Base-by-base conservation (phyloP, 2,113 vertebrate genomes). In the Nycticryphes semicollaris region DNA sequence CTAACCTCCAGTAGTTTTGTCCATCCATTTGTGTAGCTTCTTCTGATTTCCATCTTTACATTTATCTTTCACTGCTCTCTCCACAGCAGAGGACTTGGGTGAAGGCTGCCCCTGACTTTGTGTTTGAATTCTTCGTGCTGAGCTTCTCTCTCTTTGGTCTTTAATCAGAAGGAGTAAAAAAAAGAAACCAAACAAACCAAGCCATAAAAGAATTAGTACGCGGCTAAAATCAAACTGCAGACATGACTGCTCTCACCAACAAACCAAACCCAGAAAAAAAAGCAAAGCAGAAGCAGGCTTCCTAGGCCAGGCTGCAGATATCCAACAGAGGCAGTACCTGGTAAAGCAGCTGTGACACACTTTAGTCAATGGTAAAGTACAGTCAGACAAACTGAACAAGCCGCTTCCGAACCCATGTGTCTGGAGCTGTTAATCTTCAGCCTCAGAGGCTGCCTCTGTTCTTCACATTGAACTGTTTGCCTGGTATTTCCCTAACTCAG, bases 121-220 rank as follows among this genome's bases (percentile, higher is more conserved):
- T 2, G 1, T 57, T 50, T 35, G 25, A 51, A 54, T 91, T 48
- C 68, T 91, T 41, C 2, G 1, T 3, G 51, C 74, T 77, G 51
- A 86, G n/a, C 24, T 6, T 64, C 87, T 97, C 22, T 72, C 47
- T 81, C 31, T 74, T 39, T 21, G 80, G 17, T 22, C 98, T 98
- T 91, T 33, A 39, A 35, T 39, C 35, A 53, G 24, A 18, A 59
- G 37, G 6, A 3, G 7, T 39, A 39, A 12, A 15, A 57, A 63
- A 9, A 31, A 31, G 8, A 53, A 53, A 17, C 14, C 4, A 53
- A 53, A 16, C 14, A 28, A 53, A 47, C 16, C 16, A 90, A 73
- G 23, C 53, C 21, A 41, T 19, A 27, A 20, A 51, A 72, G 4
- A 78, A 43, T 91, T 23, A 67, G 7, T 6, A 30, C 31, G 39